phyloP scores from a whole-genome alignment of 2,797 vertebrate genomes.

The Podarcis siculus region DNA sequence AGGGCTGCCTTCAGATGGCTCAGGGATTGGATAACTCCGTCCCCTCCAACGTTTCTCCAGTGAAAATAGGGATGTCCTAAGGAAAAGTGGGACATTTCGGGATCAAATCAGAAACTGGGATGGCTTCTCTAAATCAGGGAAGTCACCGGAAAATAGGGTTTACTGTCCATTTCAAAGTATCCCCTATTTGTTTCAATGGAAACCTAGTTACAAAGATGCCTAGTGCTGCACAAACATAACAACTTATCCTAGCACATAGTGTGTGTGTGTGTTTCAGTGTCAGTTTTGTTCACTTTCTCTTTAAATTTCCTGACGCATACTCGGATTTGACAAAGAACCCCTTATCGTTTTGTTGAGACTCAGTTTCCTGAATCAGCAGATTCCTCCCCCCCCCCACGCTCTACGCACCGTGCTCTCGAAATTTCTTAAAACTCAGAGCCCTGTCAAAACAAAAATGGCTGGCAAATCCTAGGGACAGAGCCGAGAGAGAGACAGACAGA shows the following conservation, averaged over 20 bases:
- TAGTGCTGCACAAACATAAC: not conserved
- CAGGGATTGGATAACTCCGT: too few species aligned
- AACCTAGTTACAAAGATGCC: not conserved
- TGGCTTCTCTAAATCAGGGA: too few species aligned
- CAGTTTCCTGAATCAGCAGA: constrained; percentile 67
- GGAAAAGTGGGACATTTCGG: too few species aligned
- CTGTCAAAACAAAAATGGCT: constrained; percentile 94
- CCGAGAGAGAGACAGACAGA: constrained; percentile 81
- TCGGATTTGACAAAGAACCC: constrained; percentile 69
- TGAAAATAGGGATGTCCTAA: too few species aligned
- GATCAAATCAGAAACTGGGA: too few species aligned
- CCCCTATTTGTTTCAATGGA: too few species aligned
- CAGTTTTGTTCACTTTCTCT: constrained; percentile 56
- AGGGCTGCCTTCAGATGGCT: too few species aligned
- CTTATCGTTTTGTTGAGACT: constrained; percentile 71
- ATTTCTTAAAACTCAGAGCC: constrained; percentile 87
- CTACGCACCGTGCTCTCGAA: constrained; percentile 57
- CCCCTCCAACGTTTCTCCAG: too few species aligned
- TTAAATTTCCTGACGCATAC: constrained; percentile 56
- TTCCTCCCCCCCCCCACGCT: constrained; percentile 35
- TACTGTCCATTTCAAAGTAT: too few species aligned
- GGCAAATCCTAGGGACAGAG: constrained; percentile 85
- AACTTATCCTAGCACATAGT: not conserved
- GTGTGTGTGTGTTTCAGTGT: not conserved
- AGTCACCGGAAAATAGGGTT: too few species aligned